Conservation (phyloP, 2,888 invertebrate genomes). For the Lepidochrysops patricia region DNA sequence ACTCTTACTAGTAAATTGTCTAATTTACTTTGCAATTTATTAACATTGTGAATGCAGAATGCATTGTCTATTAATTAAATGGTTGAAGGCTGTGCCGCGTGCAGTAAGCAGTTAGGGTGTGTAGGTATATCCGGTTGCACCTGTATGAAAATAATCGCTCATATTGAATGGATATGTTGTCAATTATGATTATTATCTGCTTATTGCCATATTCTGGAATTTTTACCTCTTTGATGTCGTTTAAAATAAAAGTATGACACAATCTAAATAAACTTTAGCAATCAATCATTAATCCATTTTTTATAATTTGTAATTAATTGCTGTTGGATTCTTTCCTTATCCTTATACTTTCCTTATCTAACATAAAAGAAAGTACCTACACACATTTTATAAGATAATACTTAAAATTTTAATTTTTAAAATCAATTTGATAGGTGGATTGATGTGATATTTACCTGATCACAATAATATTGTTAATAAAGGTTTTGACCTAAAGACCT, state of each 20-base stretch:
- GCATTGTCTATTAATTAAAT: conserved; percentile 1
- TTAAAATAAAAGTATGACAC: too few species aligned
- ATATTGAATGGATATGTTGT: neutral
- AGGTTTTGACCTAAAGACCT: neutral
- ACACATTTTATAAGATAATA: too few species aligned
- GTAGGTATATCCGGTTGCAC: neutral
- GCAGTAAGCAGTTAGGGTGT: neutral
- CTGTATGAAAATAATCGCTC: neutral
- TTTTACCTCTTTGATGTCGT: too few species aligned
- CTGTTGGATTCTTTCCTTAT: too few species aligned
- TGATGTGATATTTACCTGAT: neutral
- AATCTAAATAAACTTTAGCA: too few species aligned
- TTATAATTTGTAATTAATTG: too few species aligned
- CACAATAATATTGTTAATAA: neutral
- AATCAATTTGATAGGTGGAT: neutral
- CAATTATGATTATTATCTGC: neutral
- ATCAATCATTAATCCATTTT: too few species aligned
- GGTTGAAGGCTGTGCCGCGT: neutral
- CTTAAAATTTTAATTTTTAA: too few species aligned
- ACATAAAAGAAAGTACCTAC: too few species aligned
- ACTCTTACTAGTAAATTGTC: too few species aligned
- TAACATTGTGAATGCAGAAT: neutral
- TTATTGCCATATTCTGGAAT: too few species aligned
- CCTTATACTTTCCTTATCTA: too few species aligned
- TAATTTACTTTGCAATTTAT: neutral